Conservation (phyloP, 2,797 vertebrate genomes). For the Diplodus puntazzo region DNA sequence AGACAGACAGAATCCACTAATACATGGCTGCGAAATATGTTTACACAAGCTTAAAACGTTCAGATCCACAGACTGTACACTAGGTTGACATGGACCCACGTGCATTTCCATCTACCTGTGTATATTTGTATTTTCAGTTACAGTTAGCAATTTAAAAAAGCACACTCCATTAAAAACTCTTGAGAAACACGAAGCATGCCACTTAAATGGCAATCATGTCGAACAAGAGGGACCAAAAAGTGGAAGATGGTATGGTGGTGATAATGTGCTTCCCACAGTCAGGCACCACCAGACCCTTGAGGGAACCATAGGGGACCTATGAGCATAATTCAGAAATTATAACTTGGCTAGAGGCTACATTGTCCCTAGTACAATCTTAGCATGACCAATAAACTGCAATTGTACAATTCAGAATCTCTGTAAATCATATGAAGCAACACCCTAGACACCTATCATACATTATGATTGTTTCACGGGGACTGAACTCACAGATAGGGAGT, state of each 20-base stretch:
- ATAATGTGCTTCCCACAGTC: conserved; percentile 7
- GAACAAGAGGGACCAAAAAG: too few relatives aligned
- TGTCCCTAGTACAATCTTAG: not conserved
- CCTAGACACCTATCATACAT: not conserved
- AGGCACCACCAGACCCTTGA: not conserved
- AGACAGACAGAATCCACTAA: too few relatives aligned
- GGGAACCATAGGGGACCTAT: conserved; percentile 25
- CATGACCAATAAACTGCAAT: not conserved
- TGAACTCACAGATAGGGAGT: not conserved
- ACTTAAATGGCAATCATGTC: too few relatives aligned
- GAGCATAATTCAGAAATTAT: conserved; percentile 33
- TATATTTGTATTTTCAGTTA: too few relatives aligned
- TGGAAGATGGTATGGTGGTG: not conserved
- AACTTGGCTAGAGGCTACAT: conserved; percentile 4
- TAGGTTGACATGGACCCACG: too few relatives aligned
- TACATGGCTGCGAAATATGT: not conserved
- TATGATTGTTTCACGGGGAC: not conserved
- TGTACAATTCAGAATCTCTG: not conserved
- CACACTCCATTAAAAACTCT: too few relatives aligned
- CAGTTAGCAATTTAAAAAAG: not conserved
- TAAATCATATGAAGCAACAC: not conserved
- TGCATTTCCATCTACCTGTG: too few relatives aligned
- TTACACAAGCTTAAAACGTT: too few relatives aligned
- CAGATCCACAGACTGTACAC: too few relatives aligned
- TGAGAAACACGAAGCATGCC: too few relatives aligned